phyloP scores from a whole-genome alignment of 2,888 invertebrate species.

The Chelonus formosanus region DNA sequence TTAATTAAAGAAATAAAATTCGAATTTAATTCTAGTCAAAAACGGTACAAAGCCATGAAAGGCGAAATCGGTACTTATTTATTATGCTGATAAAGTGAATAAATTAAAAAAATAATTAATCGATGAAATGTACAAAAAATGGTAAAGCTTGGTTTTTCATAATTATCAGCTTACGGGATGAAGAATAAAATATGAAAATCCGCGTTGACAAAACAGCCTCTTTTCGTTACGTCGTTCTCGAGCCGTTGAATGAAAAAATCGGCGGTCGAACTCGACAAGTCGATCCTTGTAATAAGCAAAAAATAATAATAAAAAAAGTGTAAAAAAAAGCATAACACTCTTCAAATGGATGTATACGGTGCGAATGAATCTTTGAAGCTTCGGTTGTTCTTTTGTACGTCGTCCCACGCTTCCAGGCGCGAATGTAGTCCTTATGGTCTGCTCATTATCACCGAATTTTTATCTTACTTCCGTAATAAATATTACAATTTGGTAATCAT shows the following conservation, averaged over 20 bases:
- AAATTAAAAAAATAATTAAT: no score
- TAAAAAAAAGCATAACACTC: conserved; percentile 53
- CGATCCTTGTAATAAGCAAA: conserved; percentile 48
- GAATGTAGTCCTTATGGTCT: conserved; percentile 32
- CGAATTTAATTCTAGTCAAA: conserved; percentile 65
- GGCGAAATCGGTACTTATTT: conserved; percentile 58
- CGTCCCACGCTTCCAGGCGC: conserved; percentile 41
- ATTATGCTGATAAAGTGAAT: no score
- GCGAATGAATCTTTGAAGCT: conserved; percentile 62
- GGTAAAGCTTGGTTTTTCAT: no score
- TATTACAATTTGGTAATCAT: conserved; percentile 18
- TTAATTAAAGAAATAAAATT: conserved; percentile 27
- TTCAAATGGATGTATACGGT: conserved; percentile 63
- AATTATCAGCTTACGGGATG: conserved; percentile 45
- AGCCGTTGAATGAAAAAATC: conserved; percentile 35
- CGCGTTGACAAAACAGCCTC: conserved; percentile 63
- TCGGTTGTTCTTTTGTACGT: conserved; percentile 51
- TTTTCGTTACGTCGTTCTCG: conserved; percentile 60
- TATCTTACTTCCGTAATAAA: neutral
- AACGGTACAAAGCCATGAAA: conserved; percentile 55
- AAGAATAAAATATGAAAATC: conserved; percentile 45
- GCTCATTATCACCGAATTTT: conserved; percentile 20
- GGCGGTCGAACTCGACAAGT: conserved; percentile 38
- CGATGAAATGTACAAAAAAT: no score
- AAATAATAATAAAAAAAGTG: conserved; percentile 49